Evolutionary conservation across 2,888 invertebrate genomes (phyloP), one percentile per base, ranked within the genome.

Genomic region (Nomada goodeniana): DNA sequence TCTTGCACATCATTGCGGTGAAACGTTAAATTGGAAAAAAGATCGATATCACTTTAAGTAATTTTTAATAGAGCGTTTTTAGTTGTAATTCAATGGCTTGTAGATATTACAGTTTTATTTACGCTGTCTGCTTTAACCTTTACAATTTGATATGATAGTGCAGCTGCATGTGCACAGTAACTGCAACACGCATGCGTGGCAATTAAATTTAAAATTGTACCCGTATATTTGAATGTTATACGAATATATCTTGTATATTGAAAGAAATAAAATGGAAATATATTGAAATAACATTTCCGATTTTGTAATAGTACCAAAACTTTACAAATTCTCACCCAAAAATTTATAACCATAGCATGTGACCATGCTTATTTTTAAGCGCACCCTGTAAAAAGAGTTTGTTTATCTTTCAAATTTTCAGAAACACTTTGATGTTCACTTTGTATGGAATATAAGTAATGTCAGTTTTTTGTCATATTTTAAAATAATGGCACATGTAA

Each of bases 401-500:
- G 13, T 44, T 18, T 23, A 18, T 26, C 9, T 13, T 68, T 44
- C 55, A 65, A 67, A 63, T 57, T 71, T 76, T 59, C 52, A 5
- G 2, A 20, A 2, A 42, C 60, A 52, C 13, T 52, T 26, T 20
- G 74, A 82, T 72, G 65, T 70, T 86, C 83, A 71, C 44, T 83
- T 81, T 69, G 57, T n/a, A 65, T 44, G 7, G 11, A 47, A 63
- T 11, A 42, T 11, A 36, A 1, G 36, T 36, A 71, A 71, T 44
- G 29, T 36, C 9, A 53, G n/a, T 52, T 52, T 44, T 7, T 1
- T 44, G 42, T 50, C 70, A n/a, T n/a, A 18, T 63, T n/a, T 59
- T 53, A 10, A 11, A 47, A 80, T 47, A 76, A 86, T 85, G 83
- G 44, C 87, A 65, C 63, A 84, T 2, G 10, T 74, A 71, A 10